These are phyloP conservation scores for Diorhabda elongata DNA, from an alignment of 1,140 invertebrate species.

Conservation along the genomic window DNA sequence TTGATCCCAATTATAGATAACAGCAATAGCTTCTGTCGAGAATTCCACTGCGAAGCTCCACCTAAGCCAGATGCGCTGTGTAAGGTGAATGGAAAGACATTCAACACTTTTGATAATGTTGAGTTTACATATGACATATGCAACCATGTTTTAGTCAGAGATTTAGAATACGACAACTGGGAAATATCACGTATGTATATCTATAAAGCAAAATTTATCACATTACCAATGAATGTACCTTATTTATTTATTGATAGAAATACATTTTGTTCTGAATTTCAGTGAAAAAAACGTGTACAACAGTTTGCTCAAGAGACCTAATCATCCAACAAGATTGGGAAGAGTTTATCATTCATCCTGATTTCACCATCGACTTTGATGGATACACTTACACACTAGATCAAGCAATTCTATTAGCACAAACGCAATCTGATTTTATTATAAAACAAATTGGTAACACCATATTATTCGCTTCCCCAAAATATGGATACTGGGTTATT, in stretches of 20 bases:
- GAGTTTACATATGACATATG: constrained; percentile 76
- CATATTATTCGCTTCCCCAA: constrained; percentile 62
- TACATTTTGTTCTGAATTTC: constrained; percentile 25
- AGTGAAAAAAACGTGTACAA: constrained; percentile 64
- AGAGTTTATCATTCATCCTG: constrained; percentile 57
- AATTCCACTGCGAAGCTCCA: constrained; percentile 59
- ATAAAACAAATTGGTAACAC: constrained; percentile 65
- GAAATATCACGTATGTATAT: constrained; percentile 57
- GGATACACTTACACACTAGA: constrained; percentile 60
- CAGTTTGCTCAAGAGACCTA: constrained; percentile 55
- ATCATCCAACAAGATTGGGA: constrained; percentile 56
- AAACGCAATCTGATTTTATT: constrained; percentile 60
- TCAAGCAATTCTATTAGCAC: constrained; percentile 51
- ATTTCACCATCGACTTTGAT: constrained; percentile 64
- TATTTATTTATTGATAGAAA: neutral
- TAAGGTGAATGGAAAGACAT: constrained; percentile 67
- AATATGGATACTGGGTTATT: constrained; percentile 68
- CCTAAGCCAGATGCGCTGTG: constrained; percentile 61
- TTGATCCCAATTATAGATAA: constrained; percentile 47
- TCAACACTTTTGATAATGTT: constrained; percentile 73
- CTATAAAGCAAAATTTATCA: neutral
- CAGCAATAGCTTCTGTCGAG: constrained; percentile 21
- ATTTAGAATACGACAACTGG: constrained; percentile 61
- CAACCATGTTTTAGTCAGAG: constrained; percentile 70
- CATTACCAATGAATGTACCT: neutral